Evolutionary conservation across 2,888 invertebrate genomes (phyloP).

Genomic region (Antheraea yamamai): DNA sequence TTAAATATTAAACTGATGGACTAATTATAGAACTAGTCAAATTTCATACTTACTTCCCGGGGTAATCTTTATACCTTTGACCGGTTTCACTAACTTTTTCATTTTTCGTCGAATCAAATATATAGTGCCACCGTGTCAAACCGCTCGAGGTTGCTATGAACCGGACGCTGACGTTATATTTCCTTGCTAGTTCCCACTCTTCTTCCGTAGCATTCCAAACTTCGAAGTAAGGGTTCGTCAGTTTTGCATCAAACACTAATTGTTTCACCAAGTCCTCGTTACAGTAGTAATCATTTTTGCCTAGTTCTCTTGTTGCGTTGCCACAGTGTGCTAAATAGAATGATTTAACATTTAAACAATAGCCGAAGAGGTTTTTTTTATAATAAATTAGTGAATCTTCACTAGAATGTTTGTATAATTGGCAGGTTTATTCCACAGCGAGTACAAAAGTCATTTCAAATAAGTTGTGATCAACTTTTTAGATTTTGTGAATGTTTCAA

Average conservation of each 20-base stretch:
- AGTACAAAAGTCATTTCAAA: not conserved
- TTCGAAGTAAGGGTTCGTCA: conserved; percentile 83
- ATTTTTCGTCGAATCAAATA: conserved; percentile 83
- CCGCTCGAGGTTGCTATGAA: conserved; percentile 96
- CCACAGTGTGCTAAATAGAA: conserved; percentile 84
- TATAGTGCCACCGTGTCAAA: conserved; percentile 92
- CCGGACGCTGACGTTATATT: conserved; percentile 88
- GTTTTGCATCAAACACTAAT: conserved; percentile 93
- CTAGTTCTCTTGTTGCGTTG: conserved; percentile 76
- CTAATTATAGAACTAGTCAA: not conserved
- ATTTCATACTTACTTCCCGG: conserved; percentile 54
- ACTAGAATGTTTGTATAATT: not conserved
- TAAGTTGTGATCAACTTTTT: no score
- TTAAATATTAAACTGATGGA: not conserved
- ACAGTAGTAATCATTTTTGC: conserved; percentile 89
- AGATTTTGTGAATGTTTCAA: not conserved
- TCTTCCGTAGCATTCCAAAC: conserved; percentile 76
- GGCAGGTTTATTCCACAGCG: not conserved
- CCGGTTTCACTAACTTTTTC: conserved; percentile 66
- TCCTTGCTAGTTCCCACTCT: conserved; percentile 81
- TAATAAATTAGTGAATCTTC: not conserved
- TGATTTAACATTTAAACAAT: not conserved
- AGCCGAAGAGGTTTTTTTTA: not conserved
- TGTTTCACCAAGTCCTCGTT: conserved; percentile 92
- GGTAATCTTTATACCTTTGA: conserved; percentile 49